A percentile compares a stretch with the other conserved stretches of the same genome.
Evolutionary conservation across 2,113 vertebrate species (phyloP).

Genomic region (Dipodomys merriami): DNA sequence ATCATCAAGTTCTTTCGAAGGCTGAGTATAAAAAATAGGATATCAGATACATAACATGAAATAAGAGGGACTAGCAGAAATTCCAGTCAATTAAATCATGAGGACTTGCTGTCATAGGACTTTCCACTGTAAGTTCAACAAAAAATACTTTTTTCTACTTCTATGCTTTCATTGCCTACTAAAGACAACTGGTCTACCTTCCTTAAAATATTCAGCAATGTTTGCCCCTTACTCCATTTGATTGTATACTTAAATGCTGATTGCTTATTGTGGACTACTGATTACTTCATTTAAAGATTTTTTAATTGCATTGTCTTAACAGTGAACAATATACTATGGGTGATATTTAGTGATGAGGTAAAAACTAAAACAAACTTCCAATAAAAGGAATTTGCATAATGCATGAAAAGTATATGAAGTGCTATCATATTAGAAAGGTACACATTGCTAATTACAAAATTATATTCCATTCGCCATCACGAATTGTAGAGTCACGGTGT

Average conservation of each 20-base stretch:
- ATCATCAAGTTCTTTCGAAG: neutral
- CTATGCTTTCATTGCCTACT: neutral
- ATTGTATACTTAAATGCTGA: slow-evolving; percentile 72
- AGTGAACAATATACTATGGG: slow-evolving; percentile 60
- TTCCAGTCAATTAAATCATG: neutral
- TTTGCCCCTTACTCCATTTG: slow-evolving; percentile 57
- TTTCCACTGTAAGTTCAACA: neutral
- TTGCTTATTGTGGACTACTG: slow-evolving; percentile 77
- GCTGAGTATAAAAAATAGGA: neutral
- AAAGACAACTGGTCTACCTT: slow-evolving; percentile 39
- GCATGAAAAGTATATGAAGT: slow-evolving; percentile 65
- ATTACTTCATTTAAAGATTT: slow-evolving; percentile 77
- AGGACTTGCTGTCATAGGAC: neutral
- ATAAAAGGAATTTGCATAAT: slow-evolving; percentile 77
- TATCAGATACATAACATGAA: neutral
- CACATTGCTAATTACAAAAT: slow-evolving; percentile 78
- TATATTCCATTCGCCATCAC: slow-evolving; percentile 64
- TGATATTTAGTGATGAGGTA: slow-evolving; percentile 76
- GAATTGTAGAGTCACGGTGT: slow-evolving; percentile 60
- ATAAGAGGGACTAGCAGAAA: neutral
- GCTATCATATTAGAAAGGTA: slow-evolving; percentile 58
- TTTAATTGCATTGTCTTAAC: slow-evolving; percentile 83
- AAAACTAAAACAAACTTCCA: slow-evolving; percentile 72
- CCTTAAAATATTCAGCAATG: neutral
- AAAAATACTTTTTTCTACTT: neutral